Evolutionary conservation across 2,888 invertebrate species (phyloP).

Genomic region (Eupithecia tripunctaria): DNA sequence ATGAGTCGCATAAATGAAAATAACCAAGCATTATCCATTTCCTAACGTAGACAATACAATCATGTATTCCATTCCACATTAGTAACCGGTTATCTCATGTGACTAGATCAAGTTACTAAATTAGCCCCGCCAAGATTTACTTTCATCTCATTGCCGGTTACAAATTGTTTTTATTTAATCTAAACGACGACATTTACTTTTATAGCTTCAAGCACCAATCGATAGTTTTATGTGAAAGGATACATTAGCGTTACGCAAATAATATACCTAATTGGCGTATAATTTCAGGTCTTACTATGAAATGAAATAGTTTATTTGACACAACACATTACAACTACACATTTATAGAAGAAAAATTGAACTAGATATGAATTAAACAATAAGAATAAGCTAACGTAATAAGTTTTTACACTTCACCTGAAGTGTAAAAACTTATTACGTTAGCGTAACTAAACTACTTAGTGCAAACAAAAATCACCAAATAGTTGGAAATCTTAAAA

Average conservation of each 20-base stretch:
- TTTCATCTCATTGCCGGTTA: slow-evolving; percentile 41
- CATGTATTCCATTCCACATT: not conserved
- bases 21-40: not conserved
- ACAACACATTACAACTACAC: too few species aligned
- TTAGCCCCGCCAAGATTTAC: slow-evolving; percentile 39
- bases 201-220: slow-evolving; percentile 16
- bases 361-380: too few species aligned
- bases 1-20: not conserved
- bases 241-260: slow-evolving; percentile 26
- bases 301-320: not conserved
- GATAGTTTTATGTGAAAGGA: slow-evolving; percentile 27
- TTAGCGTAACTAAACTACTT: too few species aligned
- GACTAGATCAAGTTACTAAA: slow-evolving; percentile 31
- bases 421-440: too few species aligned
- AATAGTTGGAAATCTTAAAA: too few species aligned
- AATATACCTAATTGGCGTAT: slow-evolving; percentile 12
- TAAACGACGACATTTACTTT: slow-evolving; percentile 28
- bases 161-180: slow-evolving; percentile 39
- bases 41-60: not conserved
- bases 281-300: not conserved
- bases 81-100: slow-evolving; percentile 26
- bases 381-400: too few species aligned
- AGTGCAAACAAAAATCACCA: too few species aligned
- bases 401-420: too few species aligned
- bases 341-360: too few species aligned